Percentiles rank a stretch among this genome's conserved stretches.
Conservation (phyloP, 2,888 invertebrate genomes). For the Drosophila prolongata region DNA sequence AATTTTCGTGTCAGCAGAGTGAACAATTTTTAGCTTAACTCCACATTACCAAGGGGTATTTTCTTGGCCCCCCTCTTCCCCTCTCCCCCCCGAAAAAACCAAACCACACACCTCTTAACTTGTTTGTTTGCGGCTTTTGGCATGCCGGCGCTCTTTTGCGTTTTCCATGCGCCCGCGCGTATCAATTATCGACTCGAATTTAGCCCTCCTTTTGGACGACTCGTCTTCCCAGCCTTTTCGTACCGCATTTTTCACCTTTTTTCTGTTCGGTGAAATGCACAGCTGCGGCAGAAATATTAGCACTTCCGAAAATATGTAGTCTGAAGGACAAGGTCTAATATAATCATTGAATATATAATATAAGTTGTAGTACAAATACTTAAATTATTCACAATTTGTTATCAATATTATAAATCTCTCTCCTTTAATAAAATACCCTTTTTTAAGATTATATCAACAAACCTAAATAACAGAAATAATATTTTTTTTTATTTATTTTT, state of each 20-base stretch:
- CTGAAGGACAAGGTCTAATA: no score
- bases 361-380: no score
- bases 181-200: conserved; percentile 76
- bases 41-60: conserved; percentile 3
- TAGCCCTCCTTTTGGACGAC: conserved; percentile 17
- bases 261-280: neutral
- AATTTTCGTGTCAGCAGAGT: conserved; percentile 36
- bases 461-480: no score
- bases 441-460: no score
- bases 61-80: neutral
- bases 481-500: no score
- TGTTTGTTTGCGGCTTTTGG: conserved; percentile 72
- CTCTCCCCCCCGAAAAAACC: neutral
- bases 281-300: neutral
- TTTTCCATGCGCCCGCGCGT: conserved; percentile 60
- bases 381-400: no score
- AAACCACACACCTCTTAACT: conserved; percentile 43
- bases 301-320: no score
- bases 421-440: no score
- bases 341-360: no score
- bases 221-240: conserved; percentile 11
- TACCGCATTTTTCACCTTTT: conserved; percentile 6
- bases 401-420: no score
- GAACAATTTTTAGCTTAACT: conserved; percentile 39
- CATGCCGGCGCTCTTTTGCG: conserved; percentile 63